Percentiles rank a stretch among this genome's conserved stretches.
Evolutionary conservation across 2,113 vertebrate genomes (phyloP).

Genomic region (Tapirus terrestris): DNA sequence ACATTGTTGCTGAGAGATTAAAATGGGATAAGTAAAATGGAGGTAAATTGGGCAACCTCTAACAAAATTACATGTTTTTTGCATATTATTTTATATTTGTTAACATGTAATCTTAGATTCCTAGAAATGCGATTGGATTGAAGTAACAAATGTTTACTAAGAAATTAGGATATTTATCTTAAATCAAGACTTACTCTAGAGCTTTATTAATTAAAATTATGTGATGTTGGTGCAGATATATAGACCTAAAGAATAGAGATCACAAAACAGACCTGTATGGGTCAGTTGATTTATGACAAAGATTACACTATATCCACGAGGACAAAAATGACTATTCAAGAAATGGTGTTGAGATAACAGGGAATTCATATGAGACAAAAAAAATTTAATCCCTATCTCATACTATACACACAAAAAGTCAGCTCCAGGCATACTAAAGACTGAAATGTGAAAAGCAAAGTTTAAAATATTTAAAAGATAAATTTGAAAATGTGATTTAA

Average conservation of each 20-base stretch:
- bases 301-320: neutral
- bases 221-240: neutral
- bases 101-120: neutral
- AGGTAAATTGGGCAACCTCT: neutral
- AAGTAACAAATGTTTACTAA: neutral
- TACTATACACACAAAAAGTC: neutral
- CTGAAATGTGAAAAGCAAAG: neutral
- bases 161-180: neutral
- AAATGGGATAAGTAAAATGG: neutral
- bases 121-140: neutral
- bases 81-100: neutral
- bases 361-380: neutral
- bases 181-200: neutral
- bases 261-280: neutral
- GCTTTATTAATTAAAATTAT: neutral
- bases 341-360: neutral
- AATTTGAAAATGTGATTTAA: neutral
- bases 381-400: neutral
- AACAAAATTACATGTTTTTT: neutral
- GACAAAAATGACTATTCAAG: neutral
- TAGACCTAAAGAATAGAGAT: neutral
- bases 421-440: neutral
- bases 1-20: neutral
- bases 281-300: neutral
- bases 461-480: neutral